phyloP scores from a whole-genome alignment of 1,140 invertebrate species.

The Sitodiplosis mosellana region DNA sequence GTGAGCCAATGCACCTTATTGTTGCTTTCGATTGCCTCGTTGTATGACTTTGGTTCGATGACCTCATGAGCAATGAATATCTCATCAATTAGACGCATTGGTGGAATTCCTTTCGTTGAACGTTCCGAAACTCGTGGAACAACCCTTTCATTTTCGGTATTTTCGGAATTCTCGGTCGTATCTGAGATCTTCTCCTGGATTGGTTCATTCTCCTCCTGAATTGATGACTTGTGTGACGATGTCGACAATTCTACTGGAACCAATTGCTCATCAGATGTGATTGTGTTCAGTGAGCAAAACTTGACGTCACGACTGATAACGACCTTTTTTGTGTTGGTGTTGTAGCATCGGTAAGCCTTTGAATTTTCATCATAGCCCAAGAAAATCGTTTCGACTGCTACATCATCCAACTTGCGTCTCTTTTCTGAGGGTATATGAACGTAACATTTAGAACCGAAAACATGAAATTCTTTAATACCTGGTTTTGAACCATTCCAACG shows the following conservation, averaged over 20 bases:
- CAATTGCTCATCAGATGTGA: not conserved
- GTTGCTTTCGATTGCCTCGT: too few relatives aligned
- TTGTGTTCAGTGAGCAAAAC: not conserved
- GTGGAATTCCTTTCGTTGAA: not conserved
- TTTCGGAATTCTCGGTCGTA: too few relatives aligned
- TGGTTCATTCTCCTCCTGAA: too few relatives aligned
- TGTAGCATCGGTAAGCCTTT: constrained; percentile 13
- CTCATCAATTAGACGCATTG: not conserved
- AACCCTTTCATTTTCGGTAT: not conserved
- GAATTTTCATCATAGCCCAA: not conserved
- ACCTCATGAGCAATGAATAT: too few relatives aligned
- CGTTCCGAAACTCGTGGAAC: not conserved
- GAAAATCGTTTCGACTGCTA: not conserved
- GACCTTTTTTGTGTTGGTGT: not conserved
- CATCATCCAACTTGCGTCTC: not conserved
- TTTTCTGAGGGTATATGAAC: not conserved
- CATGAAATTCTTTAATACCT: not conserved
- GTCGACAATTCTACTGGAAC: not conserved
- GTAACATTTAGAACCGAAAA: not conserved
- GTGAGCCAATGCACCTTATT: too few relatives aligned
- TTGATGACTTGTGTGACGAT: not conserved
- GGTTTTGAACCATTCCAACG: not conserved
- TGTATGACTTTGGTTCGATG: too few relatives aligned
- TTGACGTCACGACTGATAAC: not conserved
- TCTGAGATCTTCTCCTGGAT: not conserved